Base-by-base conservation (phyloP, 1,140 invertebrate genomes). In the Luehdorfia chinensis region DNA sequence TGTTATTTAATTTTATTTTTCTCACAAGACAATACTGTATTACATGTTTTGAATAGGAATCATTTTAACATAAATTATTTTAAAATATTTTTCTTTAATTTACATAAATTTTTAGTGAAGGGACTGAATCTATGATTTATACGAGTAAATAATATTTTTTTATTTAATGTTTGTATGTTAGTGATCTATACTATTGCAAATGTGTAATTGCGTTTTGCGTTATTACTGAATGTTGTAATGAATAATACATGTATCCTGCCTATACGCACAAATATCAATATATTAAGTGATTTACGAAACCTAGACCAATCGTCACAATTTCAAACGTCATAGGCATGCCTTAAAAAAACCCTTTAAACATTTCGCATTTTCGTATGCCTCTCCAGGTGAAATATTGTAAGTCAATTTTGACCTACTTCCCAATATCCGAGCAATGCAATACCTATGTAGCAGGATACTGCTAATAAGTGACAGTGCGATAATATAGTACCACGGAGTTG, bases 71-170 rank as follows among this genome's bases (percentile, higher is more conserved):
- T 65, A 65, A 59, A 58, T 63, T 53, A 55, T 64, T 55, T 64
- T 60, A 60, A 53, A 49, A 50, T 56, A 57, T 56, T 54, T n/a
- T 49, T 55, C 53, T 63, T 57, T 60, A 62, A 62, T 54, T 46
- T 53, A 52, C 44, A 43, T 34, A 50, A 61, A 57, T 30, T 53
- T 39, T 47, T 50, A 60, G 46, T 50, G 63, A 73, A 52, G 59
- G 63, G 58, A 73, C 61, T 73, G 69, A 75, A 71, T 68, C 65
- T 64, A 46, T 66, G 49, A 63, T 72, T 69, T 67, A 58, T 59
- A 51, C 14, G 25, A 55, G 54, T 61, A 63, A 59, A 59, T 50
- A 28, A 28, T 68, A 59, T 58, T 55, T 56, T 47, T 45, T 47
- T 44, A 44, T 47, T 53, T 33, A 41, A 23, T 47, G 32, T 30